Evolutionary conservation across 2,113 vertebrate species (phyloP).

Genomic region (Origma solitaria): DNA sequence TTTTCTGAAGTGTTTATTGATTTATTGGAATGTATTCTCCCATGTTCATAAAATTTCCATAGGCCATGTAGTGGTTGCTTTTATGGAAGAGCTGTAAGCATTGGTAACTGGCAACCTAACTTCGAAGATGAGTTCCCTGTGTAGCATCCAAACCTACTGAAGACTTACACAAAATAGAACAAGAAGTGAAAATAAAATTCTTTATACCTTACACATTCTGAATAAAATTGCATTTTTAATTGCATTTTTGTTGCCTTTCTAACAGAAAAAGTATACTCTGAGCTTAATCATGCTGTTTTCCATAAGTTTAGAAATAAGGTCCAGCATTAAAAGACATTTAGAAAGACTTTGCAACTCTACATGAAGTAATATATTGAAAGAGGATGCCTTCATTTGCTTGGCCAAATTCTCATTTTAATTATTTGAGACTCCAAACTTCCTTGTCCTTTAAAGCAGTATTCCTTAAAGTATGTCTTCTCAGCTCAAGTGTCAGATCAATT

Average conservation of each 20-base stretch:
- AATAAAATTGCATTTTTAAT: background rate
- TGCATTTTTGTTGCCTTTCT: background rate
- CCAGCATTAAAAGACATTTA: background rate
- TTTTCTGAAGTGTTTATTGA: background rate
- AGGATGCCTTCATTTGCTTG: slow-evolving; percentile 1
- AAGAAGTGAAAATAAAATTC: background rate
- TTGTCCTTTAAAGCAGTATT: slow-evolving; percentile 43
- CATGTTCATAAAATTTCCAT: background rate
- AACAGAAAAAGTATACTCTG: background rate
- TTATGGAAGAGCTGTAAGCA: background rate
- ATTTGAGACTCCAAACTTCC: slow-evolving; percentile 41
- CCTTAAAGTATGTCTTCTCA: slow-evolving; percentile 57
- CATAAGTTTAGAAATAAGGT: background rate
- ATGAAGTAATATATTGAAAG: background rate
- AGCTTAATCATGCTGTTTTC: background rate
- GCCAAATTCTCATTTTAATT: slow-evolving; percentile 35
- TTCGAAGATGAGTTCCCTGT: background rate
- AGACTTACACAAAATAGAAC: background rate
- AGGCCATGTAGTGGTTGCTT: background rate
- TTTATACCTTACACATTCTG: background rate
- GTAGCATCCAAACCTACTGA: background rate
- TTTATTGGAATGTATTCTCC: background rate
- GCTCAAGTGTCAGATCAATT: slow-evolving; percentile 69
- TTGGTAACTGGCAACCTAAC: background rate
- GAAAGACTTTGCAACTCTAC: background rate